Base-by-base conservation (phyloP, 2,888 invertebrate species). In the Catonia carolina region DNA sequence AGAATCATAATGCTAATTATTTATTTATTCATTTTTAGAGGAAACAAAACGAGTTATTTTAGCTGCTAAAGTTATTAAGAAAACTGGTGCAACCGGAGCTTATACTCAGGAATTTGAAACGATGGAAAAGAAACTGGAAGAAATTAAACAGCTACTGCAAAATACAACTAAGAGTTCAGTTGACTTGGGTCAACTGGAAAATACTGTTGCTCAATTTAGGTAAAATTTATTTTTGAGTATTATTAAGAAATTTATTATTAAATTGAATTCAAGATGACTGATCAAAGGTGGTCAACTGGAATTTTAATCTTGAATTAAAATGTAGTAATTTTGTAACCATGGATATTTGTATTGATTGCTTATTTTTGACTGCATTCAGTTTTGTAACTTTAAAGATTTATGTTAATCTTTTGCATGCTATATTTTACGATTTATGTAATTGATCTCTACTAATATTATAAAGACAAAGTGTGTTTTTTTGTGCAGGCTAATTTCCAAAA, bases 1-100 rank as follows among this genome's bases (percentile, higher is more conserved):
- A n/a, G n/a, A n/a, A n/a, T n/a, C n/a, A n/a, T n/a, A n/a, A n/a
- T n/a, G n/a, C n/a, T n/a, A n/a, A n/a, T 27, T 27, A 6, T 27
- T 17, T 27, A 15, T 45, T 48, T 41, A 20, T 53, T 59, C 56
- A 35, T 56, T 62, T 61, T 7, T 64, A 72, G 83, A 82, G 62
- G 84, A 89, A 72, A 96, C 98, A 0, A 75, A 83, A 53, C 77
- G 78, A 37, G 84, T 95, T 23, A 89, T 98, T 53, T 82, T 83
- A 17, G 83, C 90, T 61, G 97, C 96, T 23, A 87, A 89, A 63
- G 86, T 92, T 70, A 96, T 99, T 57, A 96, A 96, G 71, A 86
- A 90, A 66, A 88, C 93, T 45, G 99, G 99, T 42, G 93, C 96
- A 1, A 90, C 95, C 1, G 97, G 97, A 27, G 97, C 95, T 0